Percentiles rank a stretch among this genome's conserved stretches.
Evolutionary conservation across 2,888 invertebrate genomes (phyloP).

Genomic region (Tupiocoris notatus): DNA sequence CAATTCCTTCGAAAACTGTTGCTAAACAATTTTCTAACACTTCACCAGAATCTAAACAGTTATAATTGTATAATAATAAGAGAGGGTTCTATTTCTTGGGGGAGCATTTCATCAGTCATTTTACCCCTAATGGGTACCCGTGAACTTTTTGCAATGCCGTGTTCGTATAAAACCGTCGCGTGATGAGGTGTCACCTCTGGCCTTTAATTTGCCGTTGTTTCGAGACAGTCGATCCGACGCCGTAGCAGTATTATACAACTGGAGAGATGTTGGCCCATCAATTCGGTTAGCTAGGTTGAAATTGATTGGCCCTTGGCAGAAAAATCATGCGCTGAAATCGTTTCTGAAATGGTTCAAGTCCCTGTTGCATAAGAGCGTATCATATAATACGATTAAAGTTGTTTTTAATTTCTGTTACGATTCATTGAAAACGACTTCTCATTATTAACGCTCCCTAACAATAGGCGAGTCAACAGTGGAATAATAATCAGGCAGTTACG

Average conservation of each 20-base stretch:
- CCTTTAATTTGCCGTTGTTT: neutral
- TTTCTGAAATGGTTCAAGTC: neutral
- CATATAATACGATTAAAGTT: neutral
- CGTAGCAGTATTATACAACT: neutral
- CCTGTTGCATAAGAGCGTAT: neutral
- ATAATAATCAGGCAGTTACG: neutral
- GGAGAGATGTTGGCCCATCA: neutral
- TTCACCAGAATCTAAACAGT: no score
- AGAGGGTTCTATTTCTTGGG: no score
- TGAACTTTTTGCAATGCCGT: neutral
- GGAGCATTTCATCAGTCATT: no score
- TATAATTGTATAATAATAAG: no score
- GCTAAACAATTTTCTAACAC: no score
- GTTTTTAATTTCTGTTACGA: neutral
- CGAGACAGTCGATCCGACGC: neutral
- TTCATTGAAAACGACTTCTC: neutral
- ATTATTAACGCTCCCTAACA: neutral
- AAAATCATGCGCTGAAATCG: neutral
- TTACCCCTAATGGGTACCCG: no score
- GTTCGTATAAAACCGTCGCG: neutral
- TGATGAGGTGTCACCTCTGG: neutral
- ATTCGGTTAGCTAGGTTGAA: neutral
- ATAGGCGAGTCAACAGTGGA: neutral
- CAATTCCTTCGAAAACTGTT: no score
- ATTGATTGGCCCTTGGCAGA: neutral